A percentile compares a stretch with the other conserved stretches of the same genome.
Evolutionary conservation across 1,140 invertebrate genomes (phyloP).

Genomic region (Drosophila sp.): DNA sequence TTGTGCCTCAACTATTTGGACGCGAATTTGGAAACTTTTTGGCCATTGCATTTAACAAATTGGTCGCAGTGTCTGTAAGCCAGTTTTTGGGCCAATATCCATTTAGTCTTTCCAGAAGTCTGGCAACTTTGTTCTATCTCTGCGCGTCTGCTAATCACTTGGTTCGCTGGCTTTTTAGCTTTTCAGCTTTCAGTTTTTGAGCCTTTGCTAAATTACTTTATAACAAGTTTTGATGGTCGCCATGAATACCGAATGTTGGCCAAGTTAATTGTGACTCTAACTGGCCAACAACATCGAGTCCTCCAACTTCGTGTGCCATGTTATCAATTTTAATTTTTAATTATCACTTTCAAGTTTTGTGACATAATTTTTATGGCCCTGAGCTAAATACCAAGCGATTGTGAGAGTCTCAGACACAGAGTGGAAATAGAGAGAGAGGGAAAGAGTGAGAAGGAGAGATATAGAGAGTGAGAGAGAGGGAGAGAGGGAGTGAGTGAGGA

Average conservation of each 20-base stretch:
- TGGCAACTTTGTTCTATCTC: constrained; percentile 29
- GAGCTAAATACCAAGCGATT: constrained; percentile 66
- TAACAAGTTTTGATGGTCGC: constrained; percentile 75
- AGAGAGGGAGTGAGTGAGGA: not conserved
- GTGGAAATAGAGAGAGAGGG: not conserved
- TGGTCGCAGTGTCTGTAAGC: constrained; percentile 70
- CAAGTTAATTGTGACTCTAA: constrained; percentile 23
- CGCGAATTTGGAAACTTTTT: constrained; percentile 57
- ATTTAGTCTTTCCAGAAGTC: no score
- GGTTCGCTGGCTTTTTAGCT: constrained; percentile 26
- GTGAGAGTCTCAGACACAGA: not conserved
- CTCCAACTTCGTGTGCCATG: constrained; percentile 19
- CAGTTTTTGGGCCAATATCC: constrained; percentile 42
- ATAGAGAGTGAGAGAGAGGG: no score
- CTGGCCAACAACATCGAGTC: constrained; percentile 5
- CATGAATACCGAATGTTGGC: constrained; percentile 71
- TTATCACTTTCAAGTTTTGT: constrained; percentile 82
- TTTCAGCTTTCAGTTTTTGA: constrained; percentile 6
- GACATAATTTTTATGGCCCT: constrained; percentile 75
- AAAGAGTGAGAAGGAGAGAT: no score
- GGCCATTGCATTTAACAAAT: constrained; percentile 78
- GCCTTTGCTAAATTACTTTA: constrained; percentile 76
- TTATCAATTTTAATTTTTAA: constrained; percentile 83
- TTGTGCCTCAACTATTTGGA: constrained; percentile 39
- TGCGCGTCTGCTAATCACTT: constrained; percentile 69